Conservation (phyloP, 2,797 vertebrate genomes). For the Tragelaphus eurycerus region DNA sequence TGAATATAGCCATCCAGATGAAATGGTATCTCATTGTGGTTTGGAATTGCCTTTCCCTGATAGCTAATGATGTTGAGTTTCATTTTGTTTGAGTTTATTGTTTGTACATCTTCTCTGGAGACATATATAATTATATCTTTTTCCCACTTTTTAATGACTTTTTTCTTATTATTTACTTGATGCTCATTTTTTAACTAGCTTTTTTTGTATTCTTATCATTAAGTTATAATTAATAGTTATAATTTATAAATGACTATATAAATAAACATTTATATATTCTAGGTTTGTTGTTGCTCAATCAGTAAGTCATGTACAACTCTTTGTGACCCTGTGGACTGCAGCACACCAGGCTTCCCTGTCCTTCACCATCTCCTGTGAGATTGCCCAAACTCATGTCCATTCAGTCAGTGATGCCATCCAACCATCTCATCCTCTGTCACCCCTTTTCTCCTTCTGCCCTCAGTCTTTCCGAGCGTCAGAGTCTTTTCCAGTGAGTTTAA, state of each 20-base stretch:
- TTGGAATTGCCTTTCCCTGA: neutral
- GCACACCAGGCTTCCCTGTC: neutral
- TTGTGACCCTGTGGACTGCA: neutral
- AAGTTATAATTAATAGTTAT: neutral
- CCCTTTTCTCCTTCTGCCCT: neutral
- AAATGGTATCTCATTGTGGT: neutral
- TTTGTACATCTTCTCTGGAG: neutral
- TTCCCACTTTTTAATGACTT: neutral
- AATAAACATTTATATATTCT: neutral
- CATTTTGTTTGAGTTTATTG: neutral
- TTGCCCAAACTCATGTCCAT: neutral
- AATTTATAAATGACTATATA: neutral
- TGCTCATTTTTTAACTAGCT: neutral
- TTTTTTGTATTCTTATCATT: neutral
- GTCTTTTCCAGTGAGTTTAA: neutral
- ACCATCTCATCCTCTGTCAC: neutral
- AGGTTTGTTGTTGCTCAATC: neutral
- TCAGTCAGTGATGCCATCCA: neutral
- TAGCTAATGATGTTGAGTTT: neutral
- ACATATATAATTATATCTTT: neutral
- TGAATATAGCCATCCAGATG: neutral
- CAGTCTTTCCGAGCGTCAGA: neutral
- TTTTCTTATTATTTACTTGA: neutral
- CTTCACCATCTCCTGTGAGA: neutral
- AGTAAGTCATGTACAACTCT: neutral